Evolutionary conservation across 2,113 vertebrate genomes (phyloP).

Genomic region (Orycteropus afer): DNA sequence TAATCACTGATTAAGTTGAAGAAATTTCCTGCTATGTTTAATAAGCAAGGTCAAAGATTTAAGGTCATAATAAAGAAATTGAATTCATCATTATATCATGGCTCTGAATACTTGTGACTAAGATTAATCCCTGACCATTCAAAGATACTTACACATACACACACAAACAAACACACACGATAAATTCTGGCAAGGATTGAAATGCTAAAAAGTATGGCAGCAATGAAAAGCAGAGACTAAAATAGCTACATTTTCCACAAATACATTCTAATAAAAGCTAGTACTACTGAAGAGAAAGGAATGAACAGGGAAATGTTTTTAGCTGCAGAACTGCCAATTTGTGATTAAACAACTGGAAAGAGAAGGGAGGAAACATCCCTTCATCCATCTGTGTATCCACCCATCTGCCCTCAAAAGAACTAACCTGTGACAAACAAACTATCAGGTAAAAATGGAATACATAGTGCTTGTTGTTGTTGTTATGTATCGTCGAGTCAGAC

Average conservation of each 20-base stretch:
- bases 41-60: background rate
- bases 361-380: background rate
- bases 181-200: background rate
- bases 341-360: background rate
- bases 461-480: no score
- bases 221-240: background rate
- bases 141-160: background rate
- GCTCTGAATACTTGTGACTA: background rate
- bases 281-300: background rate
- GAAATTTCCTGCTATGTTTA: conserved; percentile 26
- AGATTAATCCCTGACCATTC: background rate
- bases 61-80: background rate
- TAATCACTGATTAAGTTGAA: background rate
- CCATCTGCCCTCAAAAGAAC: background rate
- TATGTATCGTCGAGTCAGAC: no score
- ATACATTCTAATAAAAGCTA: background rate
- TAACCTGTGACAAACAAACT: background rate
- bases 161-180: background rate
- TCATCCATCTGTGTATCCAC: rapidly evolving
- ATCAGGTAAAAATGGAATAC: rapidly evolving
- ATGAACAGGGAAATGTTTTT: background rate
- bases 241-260: background rate
- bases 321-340: background rate
- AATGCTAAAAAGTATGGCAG: background rate
- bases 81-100: background rate